Base-by-base conservation (phyloP, 35 echinoderm and acorn worm species). In the Chiridota heheva region DNA sequence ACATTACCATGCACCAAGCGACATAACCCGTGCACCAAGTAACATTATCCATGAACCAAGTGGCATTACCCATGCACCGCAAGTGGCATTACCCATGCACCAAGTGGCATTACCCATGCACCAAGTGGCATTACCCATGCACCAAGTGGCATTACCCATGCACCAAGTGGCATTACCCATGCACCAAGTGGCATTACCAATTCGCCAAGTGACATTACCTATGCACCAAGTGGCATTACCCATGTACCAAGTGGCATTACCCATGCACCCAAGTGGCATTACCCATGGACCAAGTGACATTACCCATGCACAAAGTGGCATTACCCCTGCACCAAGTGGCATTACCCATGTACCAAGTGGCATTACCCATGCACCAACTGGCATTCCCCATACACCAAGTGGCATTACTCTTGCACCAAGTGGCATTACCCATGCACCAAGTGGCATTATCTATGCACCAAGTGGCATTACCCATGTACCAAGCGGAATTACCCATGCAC, bases 251-350 rank as follows among this genome's bases (percentile, higher is more conserved):
- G 0, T 17, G 67, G 4, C 67, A 70, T 41, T 42, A 36, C 39
- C 67, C 67, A 36, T 70, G 44, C 67, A 24, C 27, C 10, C n/a
- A 42, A 42, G 67, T 17, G 67, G n/a, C 67, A 70, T 36, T n/a
- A 28, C 39, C 67, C 6, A 1, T 33, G 44, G 20, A 18, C 26
- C 25, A 25, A 42, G 6, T 36, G 67, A 8, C 67, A 70, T 24
- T 42, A 12, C 25, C 67, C 34, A 5, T 12, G 22, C 67, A 15
- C 28, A 33, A 42, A 42, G 27, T 4, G 67, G 22, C 67, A 70
- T 41, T 42, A 36, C n/a, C n/a, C n/a, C n/a, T 34, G 10, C n/a
- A 31, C 31, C 3, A 32, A 17, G 39, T 36, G 29, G 39, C 18
- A 42, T 6, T 15, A 8, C 30, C 66, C 38, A n/a, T 13, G 28